Evolutionary conservation across 2,113 vertebrate genomes (phyloP).

Genomic region (Hemiscyllium ocellatum): DNA sequence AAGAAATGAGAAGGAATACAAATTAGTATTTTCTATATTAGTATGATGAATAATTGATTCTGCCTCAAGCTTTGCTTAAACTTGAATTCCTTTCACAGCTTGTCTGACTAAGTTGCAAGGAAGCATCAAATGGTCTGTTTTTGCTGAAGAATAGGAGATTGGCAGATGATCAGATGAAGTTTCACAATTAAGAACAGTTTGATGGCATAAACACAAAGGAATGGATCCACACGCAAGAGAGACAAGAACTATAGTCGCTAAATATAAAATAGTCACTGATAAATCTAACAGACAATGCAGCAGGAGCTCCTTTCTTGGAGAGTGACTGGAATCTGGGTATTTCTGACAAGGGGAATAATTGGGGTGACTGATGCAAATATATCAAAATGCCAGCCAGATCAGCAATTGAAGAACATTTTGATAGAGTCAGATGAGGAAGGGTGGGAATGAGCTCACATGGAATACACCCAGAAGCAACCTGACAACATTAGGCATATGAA

Average conservation of each 20-base stretch:
- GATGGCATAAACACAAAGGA: neutral
- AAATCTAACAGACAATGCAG: neutral
- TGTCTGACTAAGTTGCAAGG: neutral
- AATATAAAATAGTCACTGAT: neutral
- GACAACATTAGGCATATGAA: too few relatives aligned
- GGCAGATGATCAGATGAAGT: neutral
- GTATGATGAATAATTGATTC: neutral
- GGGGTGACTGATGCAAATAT: neutral
- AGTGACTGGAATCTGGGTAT: neutral
- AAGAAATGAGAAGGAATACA: neutral
- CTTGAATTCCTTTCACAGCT: neutral
- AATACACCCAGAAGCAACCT: too few relatives aligned
- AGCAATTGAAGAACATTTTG: too few relatives aligned
- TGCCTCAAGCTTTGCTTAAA: neutral
- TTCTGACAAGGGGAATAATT: neutral
- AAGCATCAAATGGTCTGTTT: neutral
- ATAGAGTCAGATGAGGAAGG: too few relatives aligned
- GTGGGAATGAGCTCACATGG: too few relatives aligned
- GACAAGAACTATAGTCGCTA: neutral
- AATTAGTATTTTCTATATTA: neutral
- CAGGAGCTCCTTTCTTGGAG: neutral
- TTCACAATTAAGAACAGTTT: neutral
- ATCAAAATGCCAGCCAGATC: too few relatives aligned
- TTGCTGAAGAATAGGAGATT: neutral
- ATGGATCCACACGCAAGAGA: neutral